Conservation (phyloP, 2,113 vertebrate species). For the Orycteropus afer region DNA sequence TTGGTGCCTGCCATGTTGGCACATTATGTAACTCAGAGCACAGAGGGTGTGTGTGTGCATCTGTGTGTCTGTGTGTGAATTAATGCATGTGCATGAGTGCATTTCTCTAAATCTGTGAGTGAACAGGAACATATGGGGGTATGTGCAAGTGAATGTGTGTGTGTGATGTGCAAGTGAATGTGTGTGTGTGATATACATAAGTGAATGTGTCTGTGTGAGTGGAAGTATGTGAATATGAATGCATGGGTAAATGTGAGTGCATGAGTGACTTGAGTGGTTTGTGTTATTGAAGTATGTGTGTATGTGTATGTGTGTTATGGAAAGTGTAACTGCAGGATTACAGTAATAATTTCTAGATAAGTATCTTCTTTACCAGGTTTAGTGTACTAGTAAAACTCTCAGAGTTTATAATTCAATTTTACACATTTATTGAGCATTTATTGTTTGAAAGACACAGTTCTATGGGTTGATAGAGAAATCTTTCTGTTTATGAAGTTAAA, state of each 20-base stretch:
- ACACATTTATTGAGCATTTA: background rate
- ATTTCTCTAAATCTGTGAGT: background rate
- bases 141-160: background rate
- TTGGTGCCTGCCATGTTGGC: constrained; percentile 80
- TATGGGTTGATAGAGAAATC: background rate
- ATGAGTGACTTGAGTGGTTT: background rate
- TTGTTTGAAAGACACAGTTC: background rate
- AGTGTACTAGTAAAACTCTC: background rate
- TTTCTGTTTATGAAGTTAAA: background rate
- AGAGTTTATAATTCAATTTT: background rate
- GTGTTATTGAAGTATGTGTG: background rate
- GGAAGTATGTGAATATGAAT: background rate
- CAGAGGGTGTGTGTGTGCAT: constrained; percentile 70
- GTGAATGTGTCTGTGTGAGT: background rate
- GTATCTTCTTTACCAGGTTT: background rate
- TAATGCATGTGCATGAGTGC: background rate
- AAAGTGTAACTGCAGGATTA: background rate
- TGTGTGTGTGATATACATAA: background rate
- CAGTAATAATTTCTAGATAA: constrained; percentile 22
- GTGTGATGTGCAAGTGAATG: background rate
- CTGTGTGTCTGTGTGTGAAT: background rate
- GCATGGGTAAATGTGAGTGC: background rate
- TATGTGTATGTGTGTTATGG: background rate
- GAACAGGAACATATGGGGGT: background rate
- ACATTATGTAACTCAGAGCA: constrained; percentile 85